Evolutionary conservation across 2,797 vertebrate genomes (phyloP), one percentile per base, ranked within the genome.

Genomic region (Urosaurus nigricauda): DNA sequence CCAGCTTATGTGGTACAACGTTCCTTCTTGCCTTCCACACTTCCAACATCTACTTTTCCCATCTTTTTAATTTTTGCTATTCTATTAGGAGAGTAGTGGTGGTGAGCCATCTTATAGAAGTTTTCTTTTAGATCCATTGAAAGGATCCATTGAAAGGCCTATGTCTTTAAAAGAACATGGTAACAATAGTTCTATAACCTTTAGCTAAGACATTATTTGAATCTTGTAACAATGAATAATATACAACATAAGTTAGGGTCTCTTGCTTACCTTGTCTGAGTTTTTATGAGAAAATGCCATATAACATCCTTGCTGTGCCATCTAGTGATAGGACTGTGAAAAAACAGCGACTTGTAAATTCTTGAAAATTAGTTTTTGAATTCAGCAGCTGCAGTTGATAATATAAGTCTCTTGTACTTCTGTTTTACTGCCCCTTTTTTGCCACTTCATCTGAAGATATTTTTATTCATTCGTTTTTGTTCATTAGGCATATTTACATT

Each of bases 311-410:
- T 94, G 60, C 92, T 7, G 0, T 95, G 95, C 94, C 96, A 95
- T 93, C 95, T 97, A 96, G 94, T 95, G 96, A 94, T 87, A 3
- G 0, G 75, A 93, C 40, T 63, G 83, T 58, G 51, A 88, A 95
- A n/a, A 68, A 92, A 84, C 93, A 93, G 73, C 75, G 80, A 29
- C 70, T 75, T 77, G 19, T 88, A 32, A 71, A 32, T 74, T 77
- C 37, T 47, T 47, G 3, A 40, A 65, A 73, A 63, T 2, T 53
- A 63, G 32, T 40, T 51, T 82, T 37, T 75, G 32, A 75, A 86
- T 65, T 35, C 17, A 75, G 29, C 35, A 70, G 21, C 21, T 70
- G 32, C 70, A 79, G 51, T 3, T 71, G 19, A 51, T 21, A 51
- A 21, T 58, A 5, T n/a, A 58, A 32, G 16, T 19, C 24, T 63